Percentiles rank a stretch among this genome's conserved stretches.
Conservation (phyloP, 1,140 invertebrate species). For the Chlorops oryzae region DNA sequence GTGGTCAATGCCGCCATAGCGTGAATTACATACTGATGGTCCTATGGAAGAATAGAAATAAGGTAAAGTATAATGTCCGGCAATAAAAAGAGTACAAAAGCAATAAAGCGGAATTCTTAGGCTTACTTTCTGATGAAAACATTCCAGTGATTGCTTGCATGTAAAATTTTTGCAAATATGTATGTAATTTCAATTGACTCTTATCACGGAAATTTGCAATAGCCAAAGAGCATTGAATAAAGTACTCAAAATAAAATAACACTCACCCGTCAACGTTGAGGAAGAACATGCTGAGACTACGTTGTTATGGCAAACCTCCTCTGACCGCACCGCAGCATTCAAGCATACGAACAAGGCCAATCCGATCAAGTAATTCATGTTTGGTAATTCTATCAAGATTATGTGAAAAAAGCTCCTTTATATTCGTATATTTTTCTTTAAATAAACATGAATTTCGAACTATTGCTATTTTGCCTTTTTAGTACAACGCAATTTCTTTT, state of each 20-base stretch:
- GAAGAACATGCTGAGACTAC: conserved; percentile 54
- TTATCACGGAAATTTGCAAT: conserved; percentile 26
- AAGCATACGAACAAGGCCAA: conserved; percentile 51
- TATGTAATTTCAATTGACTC: no score
- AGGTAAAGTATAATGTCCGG: neutral
- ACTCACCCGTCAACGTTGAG: conserved; percentile 19
- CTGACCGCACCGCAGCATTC: conserved; percentile 49
- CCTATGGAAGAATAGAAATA: conserved; percentile 7
- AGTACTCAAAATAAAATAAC: conserved; percentile 2
- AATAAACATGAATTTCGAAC: no score
- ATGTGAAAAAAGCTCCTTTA: no score
- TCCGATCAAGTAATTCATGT: conserved; percentile 54
- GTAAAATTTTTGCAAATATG: conserved; percentile 8
- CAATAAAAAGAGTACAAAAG: neutral
- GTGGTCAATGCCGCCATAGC: conserved; percentile 59
- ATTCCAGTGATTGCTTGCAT: conserved; percentile 40
- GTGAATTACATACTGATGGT: conserved; percentile 57
- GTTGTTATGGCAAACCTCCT: conserved; percentile 59
- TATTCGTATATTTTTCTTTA: no score
- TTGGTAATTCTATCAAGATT: no score
- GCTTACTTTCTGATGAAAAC: conserved; percentile 39
- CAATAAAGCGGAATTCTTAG: no score
- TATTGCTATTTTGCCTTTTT: no score
- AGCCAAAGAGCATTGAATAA: conserved; percentile 24
- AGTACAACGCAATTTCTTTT: no score